phyloP scores from a whole-genome alignment of 2,113 vertebrate species.

The Zapornia atra region DNA sequence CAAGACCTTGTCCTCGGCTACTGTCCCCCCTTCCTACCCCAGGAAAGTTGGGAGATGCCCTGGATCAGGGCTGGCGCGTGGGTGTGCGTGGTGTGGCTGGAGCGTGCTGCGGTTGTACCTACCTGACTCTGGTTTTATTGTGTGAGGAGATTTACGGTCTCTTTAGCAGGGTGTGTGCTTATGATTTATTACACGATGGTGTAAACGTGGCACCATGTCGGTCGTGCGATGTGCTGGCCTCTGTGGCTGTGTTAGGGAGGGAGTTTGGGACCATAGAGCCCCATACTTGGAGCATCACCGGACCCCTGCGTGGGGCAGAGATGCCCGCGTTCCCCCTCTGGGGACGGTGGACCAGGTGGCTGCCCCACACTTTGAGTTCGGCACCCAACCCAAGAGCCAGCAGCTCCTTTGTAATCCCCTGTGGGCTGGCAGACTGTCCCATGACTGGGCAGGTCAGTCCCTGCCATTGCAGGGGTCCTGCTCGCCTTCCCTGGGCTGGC shows the following conservation, averaged over 20 bases:
- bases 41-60: background rate
- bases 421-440: background rate
- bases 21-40: background rate
- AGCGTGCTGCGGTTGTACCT: background rate
- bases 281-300: background rate
- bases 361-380: rapidly evolving
- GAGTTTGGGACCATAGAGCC: rapidly evolving
- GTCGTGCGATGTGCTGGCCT: rapidly evolving
- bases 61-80: rapidly evolving
- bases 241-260: rapidly evolving
- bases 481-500: background rate
- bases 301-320: rapidly evolving
- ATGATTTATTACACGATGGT: background rate
- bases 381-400: rapidly evolving
- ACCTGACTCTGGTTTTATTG: background rate
- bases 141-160: background rate
- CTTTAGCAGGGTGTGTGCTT: background rate
- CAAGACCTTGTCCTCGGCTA: rapidly evolving
- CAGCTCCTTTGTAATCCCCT: background rate
- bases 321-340: rapidly evolving
- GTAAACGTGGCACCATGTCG: background rate
- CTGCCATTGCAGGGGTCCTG: rapidly evolving
- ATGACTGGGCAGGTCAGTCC: background rate
- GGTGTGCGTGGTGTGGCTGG: background rate
- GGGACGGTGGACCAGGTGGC: rapidly evolving